These are phyloP conservation scores for Agriopis marginaria DNA, from an alignment of 2,888 invertebrate species.

Conservation along the genomic window DNA sequence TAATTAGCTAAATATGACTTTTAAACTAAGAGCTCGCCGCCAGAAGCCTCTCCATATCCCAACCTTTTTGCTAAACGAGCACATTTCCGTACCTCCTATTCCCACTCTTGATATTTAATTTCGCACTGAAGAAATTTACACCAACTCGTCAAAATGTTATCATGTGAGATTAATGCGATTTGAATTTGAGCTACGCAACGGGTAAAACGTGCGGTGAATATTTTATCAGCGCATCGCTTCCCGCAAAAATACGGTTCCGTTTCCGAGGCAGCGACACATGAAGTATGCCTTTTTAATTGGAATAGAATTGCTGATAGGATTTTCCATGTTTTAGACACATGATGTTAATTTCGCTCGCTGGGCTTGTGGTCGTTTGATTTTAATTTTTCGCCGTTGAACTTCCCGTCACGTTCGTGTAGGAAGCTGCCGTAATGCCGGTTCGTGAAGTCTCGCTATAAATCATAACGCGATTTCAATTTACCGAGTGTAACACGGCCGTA, in stretches of 20 bases:
- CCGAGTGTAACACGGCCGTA: constrained; percentile 74
- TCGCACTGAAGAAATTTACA: constrained; percentile 64
- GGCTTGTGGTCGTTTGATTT: constrained; percentile 29
- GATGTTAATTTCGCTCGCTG: constrained; percentile 49
- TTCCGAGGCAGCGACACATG: constrained; percentile 33
- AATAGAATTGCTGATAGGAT: constrained; percentile 43
- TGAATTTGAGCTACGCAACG: constrained; percentile 49
- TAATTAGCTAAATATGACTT: constrained; percentile 83
- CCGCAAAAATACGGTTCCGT: constrained; percentile 38
- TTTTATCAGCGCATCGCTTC: constrained; percentile 48
- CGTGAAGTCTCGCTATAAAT: constrained; percentile 80
- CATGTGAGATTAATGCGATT: constrained; percentile 59
- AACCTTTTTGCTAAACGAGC: constrained; percentile 68
- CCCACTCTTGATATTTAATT: constrained; percentile 60
- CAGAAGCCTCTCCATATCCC: constrained; percentile 65
- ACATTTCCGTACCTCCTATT: constrained; percentile 62
- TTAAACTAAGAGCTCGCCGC: constrained; percentile 73
- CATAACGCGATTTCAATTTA: constrained; percentile 83
- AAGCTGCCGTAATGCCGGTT: constrained; percentile 77
- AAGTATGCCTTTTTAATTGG: constrained; percentile 36
- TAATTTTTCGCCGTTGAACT: constrained; percentile 59
- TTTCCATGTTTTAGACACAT: constrained; percentile 39
- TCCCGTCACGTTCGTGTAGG: constrained; percentile 74
- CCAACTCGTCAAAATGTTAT: constrained; percentile 64
- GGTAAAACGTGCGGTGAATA: constrained; percentile 50